Evolutionary conservation across 2,888 invertebrate genomes (phyloP), one percentile per base, ranked within the genome.

Genomic region (Eulithis prunata): DNA sequence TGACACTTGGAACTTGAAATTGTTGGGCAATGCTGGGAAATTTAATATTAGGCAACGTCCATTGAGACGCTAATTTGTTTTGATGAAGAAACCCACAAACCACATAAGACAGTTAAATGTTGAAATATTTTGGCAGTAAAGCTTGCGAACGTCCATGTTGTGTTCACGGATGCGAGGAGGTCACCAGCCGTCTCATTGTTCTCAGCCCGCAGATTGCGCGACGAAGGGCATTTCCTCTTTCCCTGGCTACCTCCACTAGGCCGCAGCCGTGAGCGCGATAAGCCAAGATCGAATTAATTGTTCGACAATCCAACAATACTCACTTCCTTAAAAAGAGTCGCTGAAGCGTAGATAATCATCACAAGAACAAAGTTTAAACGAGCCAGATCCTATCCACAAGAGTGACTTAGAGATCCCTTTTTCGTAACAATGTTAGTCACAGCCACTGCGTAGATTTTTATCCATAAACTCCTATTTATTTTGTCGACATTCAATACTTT

Each of bases 221-320:
- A 77, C 87, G 83, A 88, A 91, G 90, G 90, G 88, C 88, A 87
- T 82, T 88, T 90, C 87, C 90, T 88, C 79, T 83, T 86, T 82
- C 80, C 81, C 76, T 74, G 73, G 72, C 73, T 47, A 76, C 69
- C 78, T 82, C 55, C 51, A 49, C 55, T 51, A 49, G 28, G 41
- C 45, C 43, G 38, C 13, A 87, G 73, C 90, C 89, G 78, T 90
- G 89, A 84, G 75, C 75, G 72, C 78, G 77, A 79, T 77, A 78
- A 79, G 74, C 73, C 71, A 71, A 79, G 77, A 81, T 82, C 77
- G 73, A 71, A 75, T 76, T 75, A 70, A 78, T 78, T 79, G 78
- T 71, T 62, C 65, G 62, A 67, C 60, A 69, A 72, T 66, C 63
- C 57, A 59, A 68, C 66, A 72, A 72, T 68, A 72, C 74, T 71